Conservation (phyloP, 2,797 vertebrate genomes). For the Bradypodion pumilum region DNA sequence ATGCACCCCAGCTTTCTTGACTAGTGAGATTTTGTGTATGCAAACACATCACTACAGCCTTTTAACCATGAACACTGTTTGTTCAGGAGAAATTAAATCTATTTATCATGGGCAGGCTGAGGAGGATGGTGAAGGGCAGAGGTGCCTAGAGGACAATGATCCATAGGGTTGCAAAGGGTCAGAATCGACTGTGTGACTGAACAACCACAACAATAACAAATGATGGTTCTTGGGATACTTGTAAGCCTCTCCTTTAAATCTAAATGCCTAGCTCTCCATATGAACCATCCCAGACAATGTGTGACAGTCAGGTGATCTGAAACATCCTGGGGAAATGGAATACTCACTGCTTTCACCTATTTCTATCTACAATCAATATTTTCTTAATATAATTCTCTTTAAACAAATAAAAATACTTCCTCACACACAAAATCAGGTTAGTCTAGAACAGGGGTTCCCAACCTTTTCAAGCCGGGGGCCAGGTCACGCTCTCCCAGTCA, state of each 20-base stretch:
- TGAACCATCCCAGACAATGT: background rate
- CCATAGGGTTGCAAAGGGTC: no score
- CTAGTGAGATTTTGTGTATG: conserved; percentile 57
- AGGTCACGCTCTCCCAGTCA: no score
- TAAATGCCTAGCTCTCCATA: background rate
- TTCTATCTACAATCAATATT: background rate
- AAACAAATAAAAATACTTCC: background rate
- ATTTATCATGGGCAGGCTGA: no score
- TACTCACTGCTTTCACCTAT: background rate
- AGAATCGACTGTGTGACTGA: background rate
- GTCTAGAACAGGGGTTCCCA: no score
- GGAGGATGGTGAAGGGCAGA: no score
- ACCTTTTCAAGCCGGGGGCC: no score
- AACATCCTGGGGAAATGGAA: background rate
- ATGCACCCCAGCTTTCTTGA: conserved; percentile 34
- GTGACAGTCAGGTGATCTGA: background rate
- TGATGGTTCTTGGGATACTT: no score
- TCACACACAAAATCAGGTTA: background rate
- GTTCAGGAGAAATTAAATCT: background rate
- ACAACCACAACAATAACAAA: no score
- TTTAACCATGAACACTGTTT: conserved; percentile 26
- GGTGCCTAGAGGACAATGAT: no score
- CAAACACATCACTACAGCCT: conserved; percentile 49
- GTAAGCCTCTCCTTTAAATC: background rate
- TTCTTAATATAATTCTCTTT: background rate